Evolutionary conservation across 2,113 vertebrate species (phyloP), one percentile per base, ranked within the genome.

Genomic region (Progne subis): DNA sequence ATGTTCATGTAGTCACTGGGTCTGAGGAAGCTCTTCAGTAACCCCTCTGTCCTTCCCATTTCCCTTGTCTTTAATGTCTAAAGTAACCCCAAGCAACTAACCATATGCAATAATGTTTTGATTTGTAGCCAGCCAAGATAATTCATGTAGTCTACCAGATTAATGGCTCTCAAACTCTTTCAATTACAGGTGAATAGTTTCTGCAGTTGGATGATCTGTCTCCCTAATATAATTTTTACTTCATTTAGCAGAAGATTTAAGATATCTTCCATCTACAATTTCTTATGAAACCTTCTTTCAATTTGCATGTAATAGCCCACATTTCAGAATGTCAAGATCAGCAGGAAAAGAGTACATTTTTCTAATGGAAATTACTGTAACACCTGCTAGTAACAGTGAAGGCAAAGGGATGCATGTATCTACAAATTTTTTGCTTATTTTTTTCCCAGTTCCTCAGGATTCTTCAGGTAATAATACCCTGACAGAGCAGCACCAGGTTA

Each of bases 251-350:
- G 26, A 77, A 82, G 47, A 94, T 90, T 88, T 65, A 91, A 82
- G 82, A 81, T 8, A 71, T 41, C 53, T 50, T 55, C 26, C 46
- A 82, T 41, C 85, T 68, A 65, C 32, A 82, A 26, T 63, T 95
- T 82, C 80, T 91, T 75, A 92, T 13, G 6, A 94, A 94, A 92
- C 8, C 15, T 39, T 83, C 29, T 92, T 87, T 89, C 47, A 81
- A 89, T 95, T 92, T 88, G 68, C 50, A 87, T 87, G 64, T 79
- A 96, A 88, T 52, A 94, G 69, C 56, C 72, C 67, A 28, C 20
- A 79, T 86, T 95, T 94, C 56, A 86, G 83, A 86, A 81, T 78
- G 85, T 55, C 74, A 95, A 77, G 59, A 96, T 56, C 29, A 59
- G 87, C 82, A 90, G 68, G 41, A 81, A 50, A 82, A 79, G 69